Conservation (phyloP, 1,140 invertebrate genomes). For the Manduca sexta region DNA sequence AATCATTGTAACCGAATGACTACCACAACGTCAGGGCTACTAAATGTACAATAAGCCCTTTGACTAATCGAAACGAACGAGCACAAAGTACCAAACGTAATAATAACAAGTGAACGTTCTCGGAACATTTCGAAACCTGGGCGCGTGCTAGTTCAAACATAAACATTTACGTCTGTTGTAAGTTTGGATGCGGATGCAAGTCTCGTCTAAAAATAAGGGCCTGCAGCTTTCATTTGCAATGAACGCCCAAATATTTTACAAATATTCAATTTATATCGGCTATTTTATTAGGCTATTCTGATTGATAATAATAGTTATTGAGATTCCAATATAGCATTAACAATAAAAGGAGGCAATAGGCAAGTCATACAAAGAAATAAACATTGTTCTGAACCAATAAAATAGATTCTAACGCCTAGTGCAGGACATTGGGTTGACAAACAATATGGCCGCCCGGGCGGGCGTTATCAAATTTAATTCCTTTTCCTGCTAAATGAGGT, state of each 20-base stretch:
- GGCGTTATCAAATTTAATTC: constrained; percentile 65
- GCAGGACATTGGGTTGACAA: constrained; percentile 16
- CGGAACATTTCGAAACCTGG: constrained; percentile 56
- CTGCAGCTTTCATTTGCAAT: constrained; percentile 8
- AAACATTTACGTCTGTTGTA: constrained; percentile 54
- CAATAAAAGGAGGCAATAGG: no score
- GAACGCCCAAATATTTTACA: no score
- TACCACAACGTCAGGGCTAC: no score
- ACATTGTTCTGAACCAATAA: neutral
- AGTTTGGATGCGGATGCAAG: constrained; percentile 38
- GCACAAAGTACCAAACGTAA: neutral
- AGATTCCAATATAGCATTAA: no score
- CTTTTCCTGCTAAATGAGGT: constrained; percentile 68
- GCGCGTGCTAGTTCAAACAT: constrained; percentile 48
- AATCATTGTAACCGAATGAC: no score
- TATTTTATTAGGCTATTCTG: no score
- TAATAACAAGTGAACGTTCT: constrained; percentile 32
- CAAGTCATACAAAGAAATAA: no score
- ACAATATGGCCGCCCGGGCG: constrained; percentile 37
- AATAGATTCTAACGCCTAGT: neutral
- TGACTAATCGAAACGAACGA: no score
- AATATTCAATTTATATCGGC: no score
- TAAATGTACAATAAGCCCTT: no score
- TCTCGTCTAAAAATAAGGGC: constrained; percentile 26
- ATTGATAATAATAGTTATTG: no score